Evolutionary conservation across 1,140 invertebrate genomes (phyloP).

Genomic region (Orius laevigatus): DNA sequence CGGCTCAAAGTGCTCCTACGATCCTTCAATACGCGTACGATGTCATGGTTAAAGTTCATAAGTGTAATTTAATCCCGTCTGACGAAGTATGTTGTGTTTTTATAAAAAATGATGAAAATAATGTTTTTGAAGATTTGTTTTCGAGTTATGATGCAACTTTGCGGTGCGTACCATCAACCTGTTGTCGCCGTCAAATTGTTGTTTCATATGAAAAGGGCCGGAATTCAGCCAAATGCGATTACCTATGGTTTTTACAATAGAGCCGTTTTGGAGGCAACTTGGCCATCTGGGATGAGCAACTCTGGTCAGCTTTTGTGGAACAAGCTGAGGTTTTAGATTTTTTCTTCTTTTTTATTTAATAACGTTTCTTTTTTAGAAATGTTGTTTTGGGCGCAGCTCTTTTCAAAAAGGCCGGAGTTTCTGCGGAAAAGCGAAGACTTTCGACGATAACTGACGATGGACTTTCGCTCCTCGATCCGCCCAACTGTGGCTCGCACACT

Average conservation of each 20-base stretch:
- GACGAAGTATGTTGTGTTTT: conserved; percentile 57
- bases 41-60: conserved; percentile 68
- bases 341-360: background rate
- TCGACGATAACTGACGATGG: conserved; percentile 20
- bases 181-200: conserved; percentile 87
- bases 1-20: conserved; percentile 46
- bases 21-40: conserved; percentile 74
- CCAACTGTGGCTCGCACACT: conserved; percentile 23
- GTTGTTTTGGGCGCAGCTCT: conserved; percentile 80
- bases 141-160: conserved; percentile 95
- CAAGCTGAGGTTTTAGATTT: conserved; percentile 45
- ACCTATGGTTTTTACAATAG: conserved; percentile 84
- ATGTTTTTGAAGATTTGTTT: conserved; percentile 67
- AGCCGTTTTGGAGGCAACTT: conserved; percentile 82
- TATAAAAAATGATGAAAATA: background rate
- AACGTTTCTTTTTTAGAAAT: conserved; percentile 37
- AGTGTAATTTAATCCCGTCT: conserved; percentile 56
- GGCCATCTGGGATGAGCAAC: conserved; percentile 76
- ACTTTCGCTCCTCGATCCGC: conserved; percentile 5
- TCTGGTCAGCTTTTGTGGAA: conserved; percentile 78
- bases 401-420: conserved; percentile 51
- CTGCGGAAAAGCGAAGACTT: conserved; percentile 17
- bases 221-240: conserved; percentile 89
- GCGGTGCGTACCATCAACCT: conserved; percentile 85
- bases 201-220: conserved; percentile 87